phyloP scores from a whole-genome alignment of 2,888 invertebrate species.

The Morpho achilles region DNA sequence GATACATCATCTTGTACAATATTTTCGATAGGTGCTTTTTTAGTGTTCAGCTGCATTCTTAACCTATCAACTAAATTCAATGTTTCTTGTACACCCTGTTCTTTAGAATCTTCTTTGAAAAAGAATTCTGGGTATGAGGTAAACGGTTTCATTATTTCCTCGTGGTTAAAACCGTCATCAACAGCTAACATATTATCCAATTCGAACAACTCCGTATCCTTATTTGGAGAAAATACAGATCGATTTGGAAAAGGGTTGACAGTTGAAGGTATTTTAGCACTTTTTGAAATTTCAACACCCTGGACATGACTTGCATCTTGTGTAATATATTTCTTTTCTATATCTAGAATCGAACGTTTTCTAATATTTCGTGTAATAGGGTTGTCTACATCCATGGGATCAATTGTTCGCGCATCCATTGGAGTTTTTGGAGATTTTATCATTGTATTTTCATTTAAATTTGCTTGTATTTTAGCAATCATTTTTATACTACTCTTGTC shows the following conservation, averaged over 20 bases:
- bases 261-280: slow-evolving; percentile 69
- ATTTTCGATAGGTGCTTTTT: slow-evolving; percentile 79
- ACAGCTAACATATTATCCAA: slow-evolving; percentile 80
- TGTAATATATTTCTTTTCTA: slow-evolving; percentile 61
- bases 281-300: slow-evolving; percentile 68
- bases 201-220: slow-evolving; percentile 81
- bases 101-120: slow-evolving; percentile 88
- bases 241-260: slow-evolving; percentile 72
- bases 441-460: slow-evolving; percentile 71
- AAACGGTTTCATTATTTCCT: slow-evolving; percentile 83
- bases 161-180: slow-evolving; percentile 83
- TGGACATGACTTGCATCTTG: slow-evolving; percentile 68
- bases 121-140: slow-evolving; percentile 82
- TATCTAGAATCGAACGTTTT: slow-evolving; percentile 54
- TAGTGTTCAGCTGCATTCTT: slow-evolving; percentile 83
- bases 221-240: slow-evolving; percentile 86
- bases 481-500: slow-evolving; percentile 69
- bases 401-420: slow-evolving; percentile 70
- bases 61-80: slow-evolving; percentile 91
- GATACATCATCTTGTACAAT: slow-evolving; percentile 56
- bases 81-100: slow-evolving; percentile 89
- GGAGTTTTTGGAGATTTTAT: slow-evolving; percentile 74
- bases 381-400: slow-evolving; percentile 56
- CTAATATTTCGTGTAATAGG: slow-evolving; percentile 45
- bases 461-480: slow-evolving; percentile 73